phyloP scores from a whole-genome alignment of 2,113 vertebrate species.

The Chaenocephalus aceratus region DNA sequence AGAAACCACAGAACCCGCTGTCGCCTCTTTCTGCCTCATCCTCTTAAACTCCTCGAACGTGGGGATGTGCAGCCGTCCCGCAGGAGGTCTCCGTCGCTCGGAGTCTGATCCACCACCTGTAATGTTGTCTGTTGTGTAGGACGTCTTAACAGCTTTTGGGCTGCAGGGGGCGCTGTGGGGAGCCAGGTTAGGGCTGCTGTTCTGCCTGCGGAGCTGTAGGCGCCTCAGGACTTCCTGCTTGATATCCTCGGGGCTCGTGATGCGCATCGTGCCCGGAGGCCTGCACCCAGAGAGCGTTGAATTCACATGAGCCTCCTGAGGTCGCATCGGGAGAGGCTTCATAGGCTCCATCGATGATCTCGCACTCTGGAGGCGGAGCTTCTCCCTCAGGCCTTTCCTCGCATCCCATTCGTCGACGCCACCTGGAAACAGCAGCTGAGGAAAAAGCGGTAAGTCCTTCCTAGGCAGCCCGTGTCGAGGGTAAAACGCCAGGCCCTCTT shows the following conservation, averaged over 20 bases:
- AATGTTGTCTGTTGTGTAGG: slow-evolving; percentile 81
- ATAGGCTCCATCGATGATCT: slow-evolving; percentile 80
- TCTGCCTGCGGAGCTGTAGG: slow-evolving; percentile 88
- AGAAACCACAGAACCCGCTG: slow-evolving; percentile 24
- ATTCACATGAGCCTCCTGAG: slow-evolving; percentile 65
- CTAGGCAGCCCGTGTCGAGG: slow-evolving; percentile 70
- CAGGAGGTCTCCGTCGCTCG: slow-evolving; percentile 69
- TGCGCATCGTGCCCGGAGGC: slow-evolving; percentile 57
- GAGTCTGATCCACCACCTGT: slow-evolving; percentile 44
- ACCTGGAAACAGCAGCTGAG: slow-evolving; percentile 85
- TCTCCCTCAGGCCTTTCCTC: slow-evolving; percentile 88
- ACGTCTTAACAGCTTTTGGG: slow-evolving; percentile 65
- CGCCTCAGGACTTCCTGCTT: slow-evolving; percentile 88
- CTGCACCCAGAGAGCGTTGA: slow-evolving; percentile 46
- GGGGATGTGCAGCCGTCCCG: slow-evolving; percentile 86
- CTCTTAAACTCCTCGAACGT: slow-evolving; percentile 92
- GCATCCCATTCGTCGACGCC: slow-evolving; percentile 83
- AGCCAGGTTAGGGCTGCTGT: slow-evolving; percentile 86
- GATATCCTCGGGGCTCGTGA: slow-evolving; percentile 87
- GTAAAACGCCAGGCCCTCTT: slow-evolving; percentile 77
- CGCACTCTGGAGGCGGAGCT: slow-evolving; percentile 86
- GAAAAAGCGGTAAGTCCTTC: slow-evolving; percentile 83
- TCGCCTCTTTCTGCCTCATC: slow-evolving; percentile 84
- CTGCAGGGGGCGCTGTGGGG: slow-evolving; percentile 66
- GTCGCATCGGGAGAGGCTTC: slow-evolving; percentile 82